Evolutionary conservation across 2,113 vertebrate species (phyloP).

Genomic region (Nipponia nippon): DNA sequence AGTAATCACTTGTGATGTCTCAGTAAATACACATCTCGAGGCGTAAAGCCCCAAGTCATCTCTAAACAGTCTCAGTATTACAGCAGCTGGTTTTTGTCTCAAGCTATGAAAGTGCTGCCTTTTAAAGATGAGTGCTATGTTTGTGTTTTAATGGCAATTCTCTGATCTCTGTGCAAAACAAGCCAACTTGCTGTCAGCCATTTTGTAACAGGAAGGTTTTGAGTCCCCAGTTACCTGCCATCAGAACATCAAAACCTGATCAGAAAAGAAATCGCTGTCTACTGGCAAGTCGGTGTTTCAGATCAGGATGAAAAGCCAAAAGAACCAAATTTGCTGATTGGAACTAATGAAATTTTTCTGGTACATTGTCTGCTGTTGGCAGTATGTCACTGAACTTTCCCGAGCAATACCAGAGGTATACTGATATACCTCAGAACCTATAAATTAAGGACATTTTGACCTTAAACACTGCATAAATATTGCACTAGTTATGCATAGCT

Average conservation of each 20-base stretch:
- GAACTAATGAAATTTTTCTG: not conserved
- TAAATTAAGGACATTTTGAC: not conserved
- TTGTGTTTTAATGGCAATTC: not conserved
- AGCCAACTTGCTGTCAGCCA: not conserved
- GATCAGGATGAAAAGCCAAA: not conserved
- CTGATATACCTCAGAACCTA: not conserved
- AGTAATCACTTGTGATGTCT: not conserved
- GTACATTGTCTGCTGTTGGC: not conserved
- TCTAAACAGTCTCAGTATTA: not conserved
- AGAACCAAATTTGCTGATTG: not conserved
- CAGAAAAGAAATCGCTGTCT: not conserved
- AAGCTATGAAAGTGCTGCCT: not conserved
- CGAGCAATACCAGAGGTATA: not conserved
- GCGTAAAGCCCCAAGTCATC: not conserved
- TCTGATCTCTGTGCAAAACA: not conserved
- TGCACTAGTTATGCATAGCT: not conserved
- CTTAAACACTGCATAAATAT: not conserved
- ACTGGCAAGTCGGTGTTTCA: not conserved
- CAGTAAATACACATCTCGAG: not conserved
- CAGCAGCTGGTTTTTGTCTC: not conserved
- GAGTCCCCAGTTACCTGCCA: not conserved
- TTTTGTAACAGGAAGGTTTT: not conserved
- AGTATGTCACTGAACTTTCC: not conserved
- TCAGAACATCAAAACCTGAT: not conserved
- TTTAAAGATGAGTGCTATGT: not conserved